Base-by-base conservation (phyloP, 2,797 vertebrate species). In the Falco concolor region DNA sequence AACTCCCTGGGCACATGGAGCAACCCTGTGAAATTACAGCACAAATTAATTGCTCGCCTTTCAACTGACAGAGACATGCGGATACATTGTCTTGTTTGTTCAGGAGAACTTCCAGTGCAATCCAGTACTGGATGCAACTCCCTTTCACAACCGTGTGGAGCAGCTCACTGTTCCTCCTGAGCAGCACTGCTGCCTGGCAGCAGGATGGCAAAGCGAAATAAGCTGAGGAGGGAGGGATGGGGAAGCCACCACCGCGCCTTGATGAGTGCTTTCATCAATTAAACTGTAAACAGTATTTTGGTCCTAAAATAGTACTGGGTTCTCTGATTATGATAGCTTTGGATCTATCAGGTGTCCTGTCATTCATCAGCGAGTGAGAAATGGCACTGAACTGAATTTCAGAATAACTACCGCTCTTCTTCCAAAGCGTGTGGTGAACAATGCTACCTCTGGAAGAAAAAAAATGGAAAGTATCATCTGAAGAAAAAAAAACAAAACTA, bases 21-120 rank as follows among this genome's bases (percentile, higher is more conserved):
- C 63, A 90, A 89, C 30, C 81, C 74, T 93, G 72, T 83, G 79
- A 97, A 94, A 96, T 79, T 59, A 90, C 86, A 91, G 88, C 4
- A 6, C 40, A 92, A 87, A 94, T 93, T 67, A 93, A 87, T 56
- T 67, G 87, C 69, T 87, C 79, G 28, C 73, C 87, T 95, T 94
- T 78, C 81, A 84, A 74, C 34, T 89, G 74, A 94, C 96, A 92
- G 96, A 95, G 65, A 94, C 38, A 52, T 6, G 40, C 50, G 60
- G 81, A 87, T 70, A 40, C 65, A 68, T 65, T 64, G 91, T 65
- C 94, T 89, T 44, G 75, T 76, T 92, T 90, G 61, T 80, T 93
- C 70, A 96, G 49, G 77, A 94, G 86, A 96, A 86, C 84, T 92
- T 95, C 89, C 95, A 94, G 61, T 45, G 72, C 56, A 86, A 87